A percentile compares a stretch with the other conserved stretches of the same genome.
These are phyloP conservation scores for Dasypus novemcinctus DNA, from an alignment of 2,113 vertebrate genomes.

Conservation along the genomic window DNA sequence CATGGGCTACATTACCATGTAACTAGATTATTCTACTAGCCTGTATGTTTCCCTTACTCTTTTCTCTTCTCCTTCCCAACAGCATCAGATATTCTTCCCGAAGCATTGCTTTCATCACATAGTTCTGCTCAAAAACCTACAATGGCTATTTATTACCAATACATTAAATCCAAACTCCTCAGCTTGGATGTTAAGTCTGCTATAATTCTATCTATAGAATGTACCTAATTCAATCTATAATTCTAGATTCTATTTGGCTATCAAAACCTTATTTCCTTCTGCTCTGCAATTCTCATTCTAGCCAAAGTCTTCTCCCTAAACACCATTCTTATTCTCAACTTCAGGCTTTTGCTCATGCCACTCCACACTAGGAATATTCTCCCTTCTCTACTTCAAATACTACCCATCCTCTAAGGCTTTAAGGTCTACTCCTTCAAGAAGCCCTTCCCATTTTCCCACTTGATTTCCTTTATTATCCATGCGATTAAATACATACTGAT, in stretches of 20 bases:
- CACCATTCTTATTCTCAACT: background rate
- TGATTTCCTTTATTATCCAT: constrained; percentile 27
- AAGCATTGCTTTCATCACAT: constrained; percentile 28
- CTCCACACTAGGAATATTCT: constrained; percentile 2
- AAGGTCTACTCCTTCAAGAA: constrained; percentile 18
- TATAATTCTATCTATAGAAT: no score
- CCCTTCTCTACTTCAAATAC: background rate
- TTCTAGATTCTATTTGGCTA: background rate
- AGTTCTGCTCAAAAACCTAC: constrained; percentile 21
- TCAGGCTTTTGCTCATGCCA: constrained; percentile 9
- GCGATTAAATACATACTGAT: constrained; percentile 2
- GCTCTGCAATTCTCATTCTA: background rate
- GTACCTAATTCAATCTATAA: no score
- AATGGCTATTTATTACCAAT: constrained; percentile 24
- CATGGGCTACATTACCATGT: background rate
- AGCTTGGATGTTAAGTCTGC: background rate
- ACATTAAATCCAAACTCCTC: constrained; percentile 35
- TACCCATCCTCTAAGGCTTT: constrained; percentile 32
- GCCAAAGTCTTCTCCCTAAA: background rate
- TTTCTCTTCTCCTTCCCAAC: background rate
- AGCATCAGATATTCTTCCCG: background rate
- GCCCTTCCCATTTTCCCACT: background rate
- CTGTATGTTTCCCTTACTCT: background rate
- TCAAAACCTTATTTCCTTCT: background rate
- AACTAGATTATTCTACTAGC: constrained; percentile 8